Percentiles rank a stretch among this genome's conserved stretches.
Evolutionary conservation across 1,140 invertebrate genomes (phyloP).

Genomic region (Mizuhopecten yessoensis): DNA sequence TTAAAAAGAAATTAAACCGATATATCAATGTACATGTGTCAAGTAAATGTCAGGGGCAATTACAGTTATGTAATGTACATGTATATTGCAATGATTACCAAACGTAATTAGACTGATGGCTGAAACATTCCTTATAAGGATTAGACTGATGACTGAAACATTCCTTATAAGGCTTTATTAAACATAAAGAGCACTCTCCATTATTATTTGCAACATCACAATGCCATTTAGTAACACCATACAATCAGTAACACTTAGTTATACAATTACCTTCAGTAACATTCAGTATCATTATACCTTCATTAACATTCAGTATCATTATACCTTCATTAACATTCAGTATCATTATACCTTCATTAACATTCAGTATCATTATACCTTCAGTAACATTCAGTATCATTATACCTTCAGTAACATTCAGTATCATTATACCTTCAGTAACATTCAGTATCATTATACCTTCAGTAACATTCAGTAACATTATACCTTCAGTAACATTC

Average conservation of each 20-base stretch:
- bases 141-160: too few species aligned
- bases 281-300: background rate
- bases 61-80: too few species aligned
- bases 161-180: too few species aligned
- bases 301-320: background rate
- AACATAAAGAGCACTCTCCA: background rate
- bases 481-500: too few species aligned
- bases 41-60: too few species aligned
- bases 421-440: background rate
- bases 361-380: conserved; percentile 6
- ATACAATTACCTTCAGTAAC: too few species aligned
- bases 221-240: background rate
- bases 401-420: background rate
- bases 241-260: too few species aligned
- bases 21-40: too few species aligned
- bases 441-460: background rate
- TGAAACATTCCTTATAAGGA: too few species aligned
- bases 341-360: background rate
- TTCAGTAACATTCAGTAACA: background rate
- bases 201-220: background rate
- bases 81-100: too few species aligned
- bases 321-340: background rate
- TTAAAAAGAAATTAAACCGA: too few species aligned
- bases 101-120: too few species aligned
- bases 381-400: background rate